Percentiles rank a stretch among this genome's conserved stretches.
Evolutionary conservation across 2,113 vertebrate species (phyloP).

Genomic region (Indri indri): DNA sequence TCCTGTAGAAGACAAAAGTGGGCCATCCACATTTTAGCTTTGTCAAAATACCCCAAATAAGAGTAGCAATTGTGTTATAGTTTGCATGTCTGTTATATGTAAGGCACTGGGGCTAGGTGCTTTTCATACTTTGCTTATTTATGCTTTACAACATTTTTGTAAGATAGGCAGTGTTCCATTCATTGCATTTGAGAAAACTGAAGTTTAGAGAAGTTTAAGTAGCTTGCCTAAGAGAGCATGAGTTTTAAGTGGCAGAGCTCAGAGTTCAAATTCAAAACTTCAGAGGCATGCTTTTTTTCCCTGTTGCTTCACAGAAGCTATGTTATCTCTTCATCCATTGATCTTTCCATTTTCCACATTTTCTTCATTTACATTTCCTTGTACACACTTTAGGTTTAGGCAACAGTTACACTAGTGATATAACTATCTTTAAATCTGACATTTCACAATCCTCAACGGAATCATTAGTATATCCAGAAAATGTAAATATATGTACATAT

Average conservation of each 20-base stretch:
- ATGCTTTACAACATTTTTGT: not conserved
- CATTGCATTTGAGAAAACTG: not conserved
- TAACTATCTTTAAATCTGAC: not conserved
- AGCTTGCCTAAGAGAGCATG: not conserved
- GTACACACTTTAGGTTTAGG: not conserved
- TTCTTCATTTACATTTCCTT: not conserved
- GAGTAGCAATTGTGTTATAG: not conserved
- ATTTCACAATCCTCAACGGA: not conserved
- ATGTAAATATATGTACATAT: not conserved
- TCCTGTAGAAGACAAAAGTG: not conserved
- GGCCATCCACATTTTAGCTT: not conserved
- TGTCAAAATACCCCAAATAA: not conserved
- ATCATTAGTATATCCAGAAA: not conserved
- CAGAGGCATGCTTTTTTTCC: not conserved
- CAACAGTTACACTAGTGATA: not conserved
- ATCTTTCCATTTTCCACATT: not conserved
- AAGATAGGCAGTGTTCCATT: not conserved
- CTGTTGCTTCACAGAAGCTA: not conserved
- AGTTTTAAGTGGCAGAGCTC: not conserved
- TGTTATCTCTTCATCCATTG: not conserved
- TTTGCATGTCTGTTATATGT: not conserved
- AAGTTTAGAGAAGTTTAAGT: not conserved
- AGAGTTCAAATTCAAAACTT: not conserved
- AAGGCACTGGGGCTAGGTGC: not conserved
- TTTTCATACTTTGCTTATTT: not conserved